A percentile compares a stretch with the other conserved stretches of the same genome.
These are phyloP conservation scores for Drosophila triauraria DNA, from an alignment of 1,140 invertebrate species.

Conservation along the genomic window DNA sequence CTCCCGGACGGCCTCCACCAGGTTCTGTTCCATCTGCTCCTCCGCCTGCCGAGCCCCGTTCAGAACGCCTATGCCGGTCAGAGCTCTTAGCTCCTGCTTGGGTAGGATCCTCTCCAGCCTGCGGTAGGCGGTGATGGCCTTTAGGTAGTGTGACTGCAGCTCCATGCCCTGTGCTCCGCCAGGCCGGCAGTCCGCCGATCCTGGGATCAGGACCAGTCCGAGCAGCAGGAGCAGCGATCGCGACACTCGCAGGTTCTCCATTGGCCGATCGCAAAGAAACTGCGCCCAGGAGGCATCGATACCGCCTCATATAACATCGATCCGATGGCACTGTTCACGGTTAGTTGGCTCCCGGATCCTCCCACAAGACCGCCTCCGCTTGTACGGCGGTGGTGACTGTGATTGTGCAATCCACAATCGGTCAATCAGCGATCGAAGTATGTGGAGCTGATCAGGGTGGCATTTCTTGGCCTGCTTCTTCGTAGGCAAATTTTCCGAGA, in stretches of 20 bases:
- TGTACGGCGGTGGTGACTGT: neutral
- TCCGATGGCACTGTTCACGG: slow-evolving; percentile 48
- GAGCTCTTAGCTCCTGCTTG: slow-evolving; percentile 57
- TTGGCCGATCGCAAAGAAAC: slow-evolving; percentile 39
- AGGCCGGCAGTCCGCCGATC: slow-evolving; percentile 1
- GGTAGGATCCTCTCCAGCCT: slow-evolving; percentile 61
- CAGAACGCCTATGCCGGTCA: slow-evolving; percentile 69
- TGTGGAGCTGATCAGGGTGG: slow-evolving; percentile 22
- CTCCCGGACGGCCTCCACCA: slow-evolving; percentile 60
- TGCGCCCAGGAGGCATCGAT: slow-evolving; percentile 31
- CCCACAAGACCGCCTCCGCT: slow-evolving; percentile 10
- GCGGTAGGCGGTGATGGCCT: slow-evolving; percentile 63
- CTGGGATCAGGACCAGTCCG: slow-evolving; percentile 9
- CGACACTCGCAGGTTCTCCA: slow-evolving; percentile 23
- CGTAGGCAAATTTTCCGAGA: slow-evolving; percentile 17
- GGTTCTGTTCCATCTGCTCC: slow-evolving; percentile 69
- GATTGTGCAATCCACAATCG: slow-evolving; percentile 17
- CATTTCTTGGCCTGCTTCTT: slow-evolving; percentile 13
- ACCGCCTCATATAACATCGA: slow-evolving; percentile 51
- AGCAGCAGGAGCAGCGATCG: slow-evolving; percentile 23
- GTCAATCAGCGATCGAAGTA: neutral
- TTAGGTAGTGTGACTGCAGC: slow-evolving; percentile 67
- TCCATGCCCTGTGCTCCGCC: slow-evolving; percentile 16
- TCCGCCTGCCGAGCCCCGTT: slow-evolving; percentile 73
- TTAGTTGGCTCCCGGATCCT: slow-evolving; percentile 30